Evolutionary conservation across 2,797 vertebrate species (phyloP), one percentile per base, ranked within the genome.

Genomic region (Sylvilagus floridanus): DNA sequence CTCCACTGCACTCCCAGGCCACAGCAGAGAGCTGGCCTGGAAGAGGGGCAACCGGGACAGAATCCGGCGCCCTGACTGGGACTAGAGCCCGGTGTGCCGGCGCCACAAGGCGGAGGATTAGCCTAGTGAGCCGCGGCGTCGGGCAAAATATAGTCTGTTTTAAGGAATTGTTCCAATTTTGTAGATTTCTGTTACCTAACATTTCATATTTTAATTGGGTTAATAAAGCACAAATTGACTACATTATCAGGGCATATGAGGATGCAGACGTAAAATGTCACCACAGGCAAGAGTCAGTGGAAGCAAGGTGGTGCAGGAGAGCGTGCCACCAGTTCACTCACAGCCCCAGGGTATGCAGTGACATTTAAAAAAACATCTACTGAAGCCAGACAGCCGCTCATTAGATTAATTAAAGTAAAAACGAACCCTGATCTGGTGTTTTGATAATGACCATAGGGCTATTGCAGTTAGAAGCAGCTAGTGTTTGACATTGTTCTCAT

Each of bases 341-440:
- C 63, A 90, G 96, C 88, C 93, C 52, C 0, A 7, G 84, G 85
- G 88, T 95, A 78, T 4, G 47, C 88, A 35, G 72, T 96, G 96
- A 96, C 79, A 76, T 96, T 97, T 96, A 57, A 93, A 89, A 94
- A 93, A 94, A 93, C 87, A 89, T 63, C 93, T 81, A 7, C 88
- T 82, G 90, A 96, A 92, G 85, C 85, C 92, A 90, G 86, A 87
- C 84, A 84, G 4, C 69, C 0, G 7, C 42, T 47, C 92, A 96
- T 96, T 97, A 96, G 83, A 97, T 96, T 96, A 97, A 96, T 97
- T 95, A 97, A 93, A 95, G 85, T 93, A 73, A 91, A 88, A 94
- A 92, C 86, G 82, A 94, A 87, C 63, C 52, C 60, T 2, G 30
- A 54, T 96, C 47, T 87, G 76, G 63, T 95, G 63, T 82, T 87